A percentile compares a stretch with the other conserved stretches of the same genome.
phyloP scores from a whole-genome alignment of 30 jellyfish, hydroid and myxozoan species.

The Hydra vulgaris region DNA sequence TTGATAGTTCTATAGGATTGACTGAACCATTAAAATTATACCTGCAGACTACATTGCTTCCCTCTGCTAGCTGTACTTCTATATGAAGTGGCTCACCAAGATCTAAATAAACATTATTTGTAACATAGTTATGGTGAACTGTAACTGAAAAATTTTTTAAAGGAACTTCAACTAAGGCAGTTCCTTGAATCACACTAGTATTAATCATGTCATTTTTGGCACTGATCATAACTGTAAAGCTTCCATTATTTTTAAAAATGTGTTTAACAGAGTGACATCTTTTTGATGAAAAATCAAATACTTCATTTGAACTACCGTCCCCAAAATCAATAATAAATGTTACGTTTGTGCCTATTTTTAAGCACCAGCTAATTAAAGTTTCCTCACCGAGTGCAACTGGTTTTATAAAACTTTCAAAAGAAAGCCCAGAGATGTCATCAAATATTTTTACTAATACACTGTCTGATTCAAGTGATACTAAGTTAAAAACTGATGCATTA shows the following conservation, averaged over 20 bases:
- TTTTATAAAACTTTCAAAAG: conserved; percentile 23
- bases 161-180: conserved; percentile 61
- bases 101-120: conserved; percentile 37
- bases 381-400: conserved; percentile 49
- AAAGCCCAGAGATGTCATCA: conserved; percentile 43
- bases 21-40: conserved; percentile 46
- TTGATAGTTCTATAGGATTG: neutral
- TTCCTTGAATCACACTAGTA: conserved; percentile 23
- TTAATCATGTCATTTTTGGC: conserved; percentile 43
- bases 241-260: conserved; percentile 34
- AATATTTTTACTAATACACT: conserved; percentile 32
- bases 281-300: neutral
- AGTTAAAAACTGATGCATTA: conserved; percentile 40
- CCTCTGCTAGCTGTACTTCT: conserved; percentile 29
- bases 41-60: conserved; percentile 45
- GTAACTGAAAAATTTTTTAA: conserved; percentile 15
- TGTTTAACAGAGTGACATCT: conserved; percentile 11
- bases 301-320: conserved; percentile 33
- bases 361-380: conserved; percentile 47
- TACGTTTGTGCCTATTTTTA: conserved; percentile 65
- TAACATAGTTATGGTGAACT: conserved; percentile 32
- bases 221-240: conserved; percentile 26
- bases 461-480: conserved; percentile 35
- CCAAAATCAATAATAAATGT: conserved; percentile 63
- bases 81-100: conserved; percentile 31